A percentile compares a stretch with the other conserved stretches of the same genome.
phyloP scores from a whole-genome alignment of 1,140 invertebrate genomes.

The Oryctes rhinoceros region DNA sequence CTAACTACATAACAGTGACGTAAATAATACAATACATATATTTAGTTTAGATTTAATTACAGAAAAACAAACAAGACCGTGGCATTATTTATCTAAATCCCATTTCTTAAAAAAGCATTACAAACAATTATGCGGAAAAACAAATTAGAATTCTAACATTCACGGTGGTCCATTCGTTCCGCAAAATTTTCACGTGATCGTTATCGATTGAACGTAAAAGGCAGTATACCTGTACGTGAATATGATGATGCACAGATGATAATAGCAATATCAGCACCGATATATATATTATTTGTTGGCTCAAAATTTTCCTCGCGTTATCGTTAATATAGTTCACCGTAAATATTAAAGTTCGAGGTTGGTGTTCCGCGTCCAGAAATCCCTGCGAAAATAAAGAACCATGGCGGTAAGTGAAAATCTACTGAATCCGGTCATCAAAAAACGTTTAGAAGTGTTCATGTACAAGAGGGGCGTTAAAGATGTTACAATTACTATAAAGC shows the following conservation, averaged over 20 bases:
- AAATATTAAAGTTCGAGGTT: background rate
- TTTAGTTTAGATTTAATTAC: too few species aligned
- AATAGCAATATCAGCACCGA: background rate
- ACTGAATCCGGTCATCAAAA: slow-evolving; percentile 28
- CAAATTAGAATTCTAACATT: too few species aligned
- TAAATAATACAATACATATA: too few species aligned
- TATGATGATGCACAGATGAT: background rate
- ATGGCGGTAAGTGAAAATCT: slow-evolving; percentile 15
- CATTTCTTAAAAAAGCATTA: background rate
- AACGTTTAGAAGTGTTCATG: slow-evolving; percentile 4
- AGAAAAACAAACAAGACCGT: too few species aligned
- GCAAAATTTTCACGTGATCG: background rate
- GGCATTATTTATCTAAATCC: background rate
- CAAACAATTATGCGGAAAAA: background rate
- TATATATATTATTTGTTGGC: background rate
- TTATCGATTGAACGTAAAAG: background rate
- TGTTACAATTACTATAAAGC: background rate
- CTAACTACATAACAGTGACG: too few species aligned
- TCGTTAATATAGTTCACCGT: background rate
- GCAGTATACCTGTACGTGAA: background rate
- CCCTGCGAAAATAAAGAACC: background rate
- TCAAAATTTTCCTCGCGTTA: background rate
- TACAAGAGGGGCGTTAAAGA: background rate
- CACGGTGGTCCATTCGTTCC: background rate
- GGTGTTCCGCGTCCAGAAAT: background rate